Base-by-base conservation (phyloP, 2,113 vertebrate species). In the Nesoenas mayeri region DNA sequence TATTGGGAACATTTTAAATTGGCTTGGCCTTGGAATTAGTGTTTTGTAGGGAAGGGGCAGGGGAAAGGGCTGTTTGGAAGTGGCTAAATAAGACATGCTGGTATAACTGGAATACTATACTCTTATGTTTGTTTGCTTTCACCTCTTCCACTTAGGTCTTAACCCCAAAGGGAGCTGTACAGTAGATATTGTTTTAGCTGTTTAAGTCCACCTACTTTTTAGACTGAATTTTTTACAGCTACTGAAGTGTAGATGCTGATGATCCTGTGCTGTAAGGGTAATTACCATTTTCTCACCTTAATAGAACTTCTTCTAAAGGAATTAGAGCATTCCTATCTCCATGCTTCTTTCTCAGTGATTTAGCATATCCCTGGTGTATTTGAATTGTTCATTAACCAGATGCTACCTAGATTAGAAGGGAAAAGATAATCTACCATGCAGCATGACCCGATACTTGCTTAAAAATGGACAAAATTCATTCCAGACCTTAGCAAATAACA, bases 331-430 rank as follows among this genome's bases (percentile, higher is more conserved):
- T 93, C n/a, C 57, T 79, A 24, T 75, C 69, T 91, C 70, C 4
- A 9, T 84, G 73, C 72, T 88, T 72, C 82, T 88, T 89, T 91
- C 47, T 67, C 42, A 50, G 62, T 87, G 79, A 91, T 89, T 94
- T 95, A 80, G 62, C 69, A 26, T 86, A 79, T 95, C 83, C 90
- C 83, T 2, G 4, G 66, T 92, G 93, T 77, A 88, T 96, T 87
- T 84, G 62, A 93, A 85, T 88, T 95, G 95, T 93, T 96, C 96
- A 89, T 93, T 91, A 94, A 78, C 79, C 94, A 97, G 96, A 94
- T 97, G 96, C 85, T 96, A 67, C 94, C 91, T 93, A 95, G 70
- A 94, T 91, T 91, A 85, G 67, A 93, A 94, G 51, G 67, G 42
- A 92, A 88, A 95, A 91, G 81, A 80, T 93, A 95, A 91, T 95